These are phyloP conservation scores for Synaphobranchus kaupii DNA, from an alignment of 2,797 vertebrate genomes.

Conservation along the genomic window DNA sequence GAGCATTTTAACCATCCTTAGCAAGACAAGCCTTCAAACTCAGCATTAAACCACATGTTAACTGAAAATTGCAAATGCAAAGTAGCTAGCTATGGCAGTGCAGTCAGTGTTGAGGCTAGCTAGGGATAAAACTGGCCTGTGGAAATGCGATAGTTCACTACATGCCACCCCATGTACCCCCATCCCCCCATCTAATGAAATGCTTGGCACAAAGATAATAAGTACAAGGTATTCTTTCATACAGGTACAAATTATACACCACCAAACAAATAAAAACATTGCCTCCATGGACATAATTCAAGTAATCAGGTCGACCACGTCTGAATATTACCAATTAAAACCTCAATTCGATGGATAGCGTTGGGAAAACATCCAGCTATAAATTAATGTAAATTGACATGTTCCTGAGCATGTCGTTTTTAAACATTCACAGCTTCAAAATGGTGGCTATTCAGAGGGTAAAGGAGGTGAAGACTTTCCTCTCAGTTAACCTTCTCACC, in stretches of 20 bases:
- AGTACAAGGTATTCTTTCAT: no score
- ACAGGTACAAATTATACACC: not conserved
- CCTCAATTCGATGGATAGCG: not conserved
- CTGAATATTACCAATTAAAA: not conserved
- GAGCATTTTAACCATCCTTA: no score
- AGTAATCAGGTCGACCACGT: not conserved
- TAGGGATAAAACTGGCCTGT: not conserved
- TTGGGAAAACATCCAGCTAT: not conserved
- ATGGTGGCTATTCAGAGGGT: constrained; percentile 10
- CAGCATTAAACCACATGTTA: not conserved
- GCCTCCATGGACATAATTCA: not conserved
- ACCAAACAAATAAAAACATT: not conserved
- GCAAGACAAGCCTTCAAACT: not conserved
- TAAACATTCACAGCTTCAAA: constrained; percentile 24
- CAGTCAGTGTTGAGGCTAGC: not conserved
- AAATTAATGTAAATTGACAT: not conserved
- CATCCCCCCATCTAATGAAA: not conserved
- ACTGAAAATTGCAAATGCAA: not conserved
- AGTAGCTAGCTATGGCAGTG: not conserved
- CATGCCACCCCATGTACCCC: no score
- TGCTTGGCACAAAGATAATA: not conserved
- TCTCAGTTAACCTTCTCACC: constrained; percentile 18
- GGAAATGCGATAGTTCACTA: not conserved
- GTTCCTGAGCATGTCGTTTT: not conserved
- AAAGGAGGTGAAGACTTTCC: not conserved